Conservation (phyloP, 2,888 invertebrate genomes). For the Lasioglossum villosulum region DNA sequence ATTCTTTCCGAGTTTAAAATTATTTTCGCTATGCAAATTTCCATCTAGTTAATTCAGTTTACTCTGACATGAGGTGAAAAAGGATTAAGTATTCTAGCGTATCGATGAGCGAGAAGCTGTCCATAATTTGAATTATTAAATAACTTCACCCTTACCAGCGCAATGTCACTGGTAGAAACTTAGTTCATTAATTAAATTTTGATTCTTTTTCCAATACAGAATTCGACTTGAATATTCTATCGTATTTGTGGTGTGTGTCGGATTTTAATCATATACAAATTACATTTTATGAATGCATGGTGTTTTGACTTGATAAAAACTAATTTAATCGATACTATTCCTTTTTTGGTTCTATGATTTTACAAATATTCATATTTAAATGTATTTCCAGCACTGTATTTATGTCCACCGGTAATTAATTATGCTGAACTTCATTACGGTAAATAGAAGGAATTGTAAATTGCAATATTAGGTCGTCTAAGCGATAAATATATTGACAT, state of each 20-base stretch:
- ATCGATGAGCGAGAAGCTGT: slow-evolving; percentile 39
- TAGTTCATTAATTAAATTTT: slow-evolving; percentile 45
- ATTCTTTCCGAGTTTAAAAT: not conserved
- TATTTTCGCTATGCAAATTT: not conserved
- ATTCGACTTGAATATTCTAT: not conserved
- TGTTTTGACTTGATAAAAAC: not conserved
- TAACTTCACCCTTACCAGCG: slow-evolving; percentile 38
- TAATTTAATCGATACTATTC: not conserved
- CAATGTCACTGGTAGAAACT: slow-evolving; percentile 35
- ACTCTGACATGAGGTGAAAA: slow-evolving; percentile 9
- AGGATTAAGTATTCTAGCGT: slow-evolving; percentile 30
- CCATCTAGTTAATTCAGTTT: not conserved
- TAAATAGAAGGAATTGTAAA: not conserved
- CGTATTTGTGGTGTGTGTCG: not conserved
- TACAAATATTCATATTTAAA: not conserved
- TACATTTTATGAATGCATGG: not conserved
- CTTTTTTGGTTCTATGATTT: slow-evolving; percentile 2
- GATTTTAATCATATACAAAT: not conserved
- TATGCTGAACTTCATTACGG: not conserved
- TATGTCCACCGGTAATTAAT: slow-evolving; percentile 13
- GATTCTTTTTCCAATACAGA: not conserved
- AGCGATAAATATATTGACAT: not conserved
- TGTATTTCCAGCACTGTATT: not conserved
- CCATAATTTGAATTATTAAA: slow-evolving; percentile 33
- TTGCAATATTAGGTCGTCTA: not conserved